Base-by-base conservation (phyloP, 2,113 vertebrate species). In the Anas platyrhynchos region DNA sequence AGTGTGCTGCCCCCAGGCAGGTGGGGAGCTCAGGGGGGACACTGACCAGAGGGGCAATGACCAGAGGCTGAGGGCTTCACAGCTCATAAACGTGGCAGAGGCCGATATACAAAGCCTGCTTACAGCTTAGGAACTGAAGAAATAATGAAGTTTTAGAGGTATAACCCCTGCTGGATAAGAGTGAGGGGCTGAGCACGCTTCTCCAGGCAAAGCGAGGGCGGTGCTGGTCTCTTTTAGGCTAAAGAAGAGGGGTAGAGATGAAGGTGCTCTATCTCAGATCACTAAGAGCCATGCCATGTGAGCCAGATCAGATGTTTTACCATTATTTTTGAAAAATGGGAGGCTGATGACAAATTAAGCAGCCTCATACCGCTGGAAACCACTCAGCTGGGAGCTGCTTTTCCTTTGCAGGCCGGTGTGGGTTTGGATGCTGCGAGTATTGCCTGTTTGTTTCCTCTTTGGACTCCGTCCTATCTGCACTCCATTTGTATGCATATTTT, bases 131-230 rank as follows among this genome's bases (percentile, higher is more conserved):
- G 50, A 56, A 83, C 73, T 69, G 15, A 22, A 54, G 29, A 13
- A 71, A 74, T 31, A 46, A 34, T 52, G 50, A 69, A 3, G 27
- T 63, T 72, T 90, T 22, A 12, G n/a, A 46, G 52, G 22, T 4
- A 1, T 52, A 75, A 81, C 32, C 26, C 31, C 25, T 23, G 7
- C 27, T 58, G 29, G 62, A 20, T 58, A 29, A 34, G 34, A 50
- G 29, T 15, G 36, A 36, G 6, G 52, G 44, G 55, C 38, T 31
- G 26, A 66, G 34, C 26, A 9, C 0, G 0, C 63, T 58, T 29
- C 22, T 48, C 22, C 38, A 58, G 48, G n/a, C 52, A 54, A 61
- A 17, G 5, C 2, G 3, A 73, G 73, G 62, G 31, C 22, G 66
- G 34, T 55, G 34, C 38, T 55, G 1, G 7, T 38, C 69, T 27